Base-by-base conservation (phyloP, 2,113 vertebrate genomes). In the Gallinago jamesoni region DNA sequence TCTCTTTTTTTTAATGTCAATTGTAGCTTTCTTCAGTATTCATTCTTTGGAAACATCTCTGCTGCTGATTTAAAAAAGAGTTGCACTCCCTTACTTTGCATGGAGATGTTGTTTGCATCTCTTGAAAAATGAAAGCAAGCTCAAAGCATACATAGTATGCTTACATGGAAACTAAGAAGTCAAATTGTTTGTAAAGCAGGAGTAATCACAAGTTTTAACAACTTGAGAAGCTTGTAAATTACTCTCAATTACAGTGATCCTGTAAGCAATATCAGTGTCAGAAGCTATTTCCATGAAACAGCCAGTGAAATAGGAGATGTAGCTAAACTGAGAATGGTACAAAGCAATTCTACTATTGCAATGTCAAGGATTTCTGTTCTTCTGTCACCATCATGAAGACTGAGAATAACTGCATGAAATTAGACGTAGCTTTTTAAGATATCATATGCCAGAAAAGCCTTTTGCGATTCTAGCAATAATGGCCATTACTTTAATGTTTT, bases 161-260 rank as follows among this genome's bases (percentile, higher is more conserved):
- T 84, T 89, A 75, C 35, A 84, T 3, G 33, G 41, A 74, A 89
- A 70, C 37, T 75, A 55, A 83, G 50, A 77, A 33, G 87, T 87
- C 69, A 91, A 64, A 68, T 75, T 82, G 60, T 89, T 53, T 75
- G 57, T 50, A 84, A 91, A 84, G 22, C 7, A 48, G 48, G 22
- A 82, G 15, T 41, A 84, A 78, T 82, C 62, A 48, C 39, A 93
- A 60, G 25, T 72, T 89, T 87, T 94, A 79, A 92, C 87, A 94
- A 92, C 81, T 25, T 79, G 70, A 94, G 81, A 89, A 95, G 84
- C 89, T 73, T 96, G 93, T 96, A 96, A 97, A 96, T 97, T 96
- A 93, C 52, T 60, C 74, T 89, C 60, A 94, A 92, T 95, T 94
- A 87, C 56, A 84, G 21, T 82, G 86, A 87, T 92, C 56, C 79